Percentiles rank a stretch among this genome's conserved stretches.
Conservation (phyloP, 2,113 vertebrate species). For the Isichthys henryi region DNA sequence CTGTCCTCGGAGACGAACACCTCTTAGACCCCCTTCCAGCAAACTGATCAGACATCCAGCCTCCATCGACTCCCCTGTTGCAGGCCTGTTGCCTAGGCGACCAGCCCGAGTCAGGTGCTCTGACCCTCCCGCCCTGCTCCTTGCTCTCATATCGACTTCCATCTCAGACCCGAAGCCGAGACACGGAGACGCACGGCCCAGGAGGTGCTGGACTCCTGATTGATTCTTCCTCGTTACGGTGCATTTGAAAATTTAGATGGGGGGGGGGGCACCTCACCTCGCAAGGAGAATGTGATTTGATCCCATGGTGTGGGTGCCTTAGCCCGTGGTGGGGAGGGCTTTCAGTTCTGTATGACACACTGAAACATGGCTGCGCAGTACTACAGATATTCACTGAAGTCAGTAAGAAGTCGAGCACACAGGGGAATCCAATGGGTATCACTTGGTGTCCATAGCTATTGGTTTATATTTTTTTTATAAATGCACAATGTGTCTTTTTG, state of each 20-base stretch:
- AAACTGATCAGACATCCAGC: conserved; percentile 16
- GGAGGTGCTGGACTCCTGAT: conserved; percentile 28
- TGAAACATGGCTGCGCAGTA: neutral
- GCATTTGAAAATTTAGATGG: conserved; percentile 18
- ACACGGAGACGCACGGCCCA: conserved; percentile 43
- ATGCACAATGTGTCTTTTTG: neutral
- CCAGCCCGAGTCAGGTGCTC: conserved; percentile 34
- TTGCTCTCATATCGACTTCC: neutral
- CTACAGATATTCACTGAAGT: neutral
- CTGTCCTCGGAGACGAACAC: neutral
- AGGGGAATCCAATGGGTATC: neutral
- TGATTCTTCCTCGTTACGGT: conserved; percentile 42
- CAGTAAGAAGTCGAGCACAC: neutral
- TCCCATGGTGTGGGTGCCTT: conserved; percentile 15
- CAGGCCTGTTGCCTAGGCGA: conserved; percentile 44
- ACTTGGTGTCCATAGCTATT: neutral
- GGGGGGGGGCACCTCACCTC: conserved; percentile 4
- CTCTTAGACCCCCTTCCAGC: neutral
- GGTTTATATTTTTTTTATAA: neutral
- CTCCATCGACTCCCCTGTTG: neutral
- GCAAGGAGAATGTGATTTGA: conserved; percentile 16
- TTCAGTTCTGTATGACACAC: neutral
- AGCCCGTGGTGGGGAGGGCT: neutral
- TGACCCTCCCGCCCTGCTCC: neutral
- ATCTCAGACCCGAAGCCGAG: conserved; percentile 14